Conservation (phyloP, 2,888 invertebrate species). For the Hirtodrosophila trivittata region DNA sequence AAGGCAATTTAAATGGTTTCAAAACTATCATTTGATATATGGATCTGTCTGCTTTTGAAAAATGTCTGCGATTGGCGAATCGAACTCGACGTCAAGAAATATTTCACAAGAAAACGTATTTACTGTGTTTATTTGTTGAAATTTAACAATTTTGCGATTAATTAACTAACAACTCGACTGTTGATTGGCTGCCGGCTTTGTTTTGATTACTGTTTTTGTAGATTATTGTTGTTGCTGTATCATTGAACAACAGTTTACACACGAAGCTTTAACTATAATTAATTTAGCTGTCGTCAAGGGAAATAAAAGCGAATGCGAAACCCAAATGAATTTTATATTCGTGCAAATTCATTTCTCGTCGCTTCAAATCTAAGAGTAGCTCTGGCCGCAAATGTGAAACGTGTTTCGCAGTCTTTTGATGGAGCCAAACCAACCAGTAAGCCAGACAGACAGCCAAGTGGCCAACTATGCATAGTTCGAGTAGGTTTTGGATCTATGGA, state of each 20-base stretch:
- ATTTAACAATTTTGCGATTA: slow-evolving; percentile 40
- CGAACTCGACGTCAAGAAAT: background rate
- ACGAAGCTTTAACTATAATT: slow-evolving; percentile 41
- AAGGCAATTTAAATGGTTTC: background rate
- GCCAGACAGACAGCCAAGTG: slow-evolving; percentile 1
- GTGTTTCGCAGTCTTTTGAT: slow-evolving; percentile 49
- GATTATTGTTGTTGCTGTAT: slow-evolving; percentile 16
- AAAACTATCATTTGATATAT: background rate
- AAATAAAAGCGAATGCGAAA: slow-evolving; percentile 33
- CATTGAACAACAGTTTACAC: slow-evolving; percentile 33
- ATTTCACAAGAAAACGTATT: slow-evolving; percentile 7
- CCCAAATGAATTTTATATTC: slow-evolving; percentile 40
- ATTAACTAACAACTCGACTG: slow-evolving; percentile 40
- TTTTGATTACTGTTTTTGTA: slow-evolving; percentile 25
- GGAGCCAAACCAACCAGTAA: background rate
- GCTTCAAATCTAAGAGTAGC: slow-evolving; percentile 18
- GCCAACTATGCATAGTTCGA: slow-evolving; percentile 24
- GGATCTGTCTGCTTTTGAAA: slow-evolving; percentile 1
- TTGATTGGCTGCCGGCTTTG: slow-evolving; percentile 32
- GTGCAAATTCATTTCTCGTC: slow-evolving; percentile 26
- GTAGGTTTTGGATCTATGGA: slow-evolving; percentile 19
- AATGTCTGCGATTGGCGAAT: background rate
- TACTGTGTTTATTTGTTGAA: slow-evolving; percentile 2
- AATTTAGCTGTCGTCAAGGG: slow-evolving; percentile 52
- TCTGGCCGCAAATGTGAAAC: slow-evolving; percentile 38